These are phyloP conservation scores for Lucifuga dentata DNA, from an alignment of 2,113 vertebrate genomes.

Conservation along the genomic window DNA sequence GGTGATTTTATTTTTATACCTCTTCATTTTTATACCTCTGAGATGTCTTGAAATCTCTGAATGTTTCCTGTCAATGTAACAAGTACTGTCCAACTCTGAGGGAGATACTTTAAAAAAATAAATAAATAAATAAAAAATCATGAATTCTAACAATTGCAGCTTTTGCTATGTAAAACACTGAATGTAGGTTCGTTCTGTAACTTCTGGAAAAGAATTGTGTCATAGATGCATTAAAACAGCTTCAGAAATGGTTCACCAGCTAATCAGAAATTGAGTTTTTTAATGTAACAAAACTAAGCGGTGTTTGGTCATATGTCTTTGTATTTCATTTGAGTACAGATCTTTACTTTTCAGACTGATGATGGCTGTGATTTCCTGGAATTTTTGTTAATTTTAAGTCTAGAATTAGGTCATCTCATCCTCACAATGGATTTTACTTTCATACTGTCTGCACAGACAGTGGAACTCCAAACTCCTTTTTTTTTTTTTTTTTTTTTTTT, in stretches of 20 bases:
- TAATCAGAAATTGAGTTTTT: constrained; percentile 41
- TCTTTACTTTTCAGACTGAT: constrained; percentile 30
- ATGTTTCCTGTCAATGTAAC: constrained; percentile 54
- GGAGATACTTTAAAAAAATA: constrained; percentile 14
- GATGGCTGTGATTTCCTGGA: constrained; percentile 14
- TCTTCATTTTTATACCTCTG: constrained; percentile 63
- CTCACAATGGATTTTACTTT: constrained; percentile 14
- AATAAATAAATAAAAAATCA: too few relatives aligned
- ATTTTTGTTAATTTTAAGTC: constrained; percentile 23
- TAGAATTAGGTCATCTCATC: constrained; percentile 1
- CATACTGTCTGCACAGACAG: constrained; percentile 24
- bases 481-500: too few relatives aligned
- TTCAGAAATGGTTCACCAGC: constrained; percentile 4
- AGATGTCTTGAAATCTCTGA: constrained; percentile 63
- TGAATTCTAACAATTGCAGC: constrained; percentile 26
- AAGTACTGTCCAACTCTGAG: constrained; percentile 18
- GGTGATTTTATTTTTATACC: constrained; percentile 55
- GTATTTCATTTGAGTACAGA: constrained; percentile 34
- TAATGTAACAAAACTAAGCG: constrained; percentile 29
- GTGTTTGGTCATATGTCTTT: constrained; percentile 21
- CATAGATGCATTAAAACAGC: constrained; percentile 41
- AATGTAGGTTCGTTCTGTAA: constrained; percentile 59
- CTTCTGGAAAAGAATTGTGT: constrained; percentile 10
- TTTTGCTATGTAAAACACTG: constrained; percentile 48
- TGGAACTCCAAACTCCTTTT: too few relatives aligned